Base-by-base conservation (phyloP, 1,140 invertebrate species). In the Microplitis mediator region DNA sequence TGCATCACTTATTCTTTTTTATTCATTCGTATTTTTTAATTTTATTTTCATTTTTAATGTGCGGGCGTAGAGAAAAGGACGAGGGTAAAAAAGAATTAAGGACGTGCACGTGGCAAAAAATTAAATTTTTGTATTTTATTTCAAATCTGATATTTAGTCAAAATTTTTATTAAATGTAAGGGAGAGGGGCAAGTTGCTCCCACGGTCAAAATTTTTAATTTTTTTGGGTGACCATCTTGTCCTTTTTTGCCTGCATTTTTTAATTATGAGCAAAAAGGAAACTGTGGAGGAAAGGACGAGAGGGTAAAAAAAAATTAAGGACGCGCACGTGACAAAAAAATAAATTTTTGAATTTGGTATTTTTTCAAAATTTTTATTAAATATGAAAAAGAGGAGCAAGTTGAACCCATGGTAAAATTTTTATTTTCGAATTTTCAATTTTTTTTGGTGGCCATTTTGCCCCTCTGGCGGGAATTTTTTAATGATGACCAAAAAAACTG, bases 31-130 rank as follows among this genome's bases (percentile, higher is more conserved):
- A 60, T 67, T 67, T 65, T 32, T 36, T 54, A 52, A 76, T 79
- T 79, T 75, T 75, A 78, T 77, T 75, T 74, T 77, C 77, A 77
- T 75, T 80, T 77, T 71, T 79, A 77, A 77, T 77, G 74, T 74
- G 76, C 72, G 75, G 76, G 78, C 75, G 78, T 77, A 77, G 70
- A 72, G 67, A 74, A 71, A 76, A 11, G 6, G 66, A 72, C 54
- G 67, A 66, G 39, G 68, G 69, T 31, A 54, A 4, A 11, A 45
- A 45, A 45, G 5, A 45, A 45, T 45, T 6, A 45, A 11, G 39
- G 11, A 45, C 39, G 5, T 34, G 69, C 66, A 56, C 67, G 60
- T 65, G 72, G 60, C 58, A 56, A 61, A 16, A n/a, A 60, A 64
- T 39, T 39, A 65, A 45, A 45, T 45, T 45, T 45, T 45, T 11